phyloP scores from a whole-genome alignment of 2,888 invertebrate species.

The Drosophila helvetica region DNA sequence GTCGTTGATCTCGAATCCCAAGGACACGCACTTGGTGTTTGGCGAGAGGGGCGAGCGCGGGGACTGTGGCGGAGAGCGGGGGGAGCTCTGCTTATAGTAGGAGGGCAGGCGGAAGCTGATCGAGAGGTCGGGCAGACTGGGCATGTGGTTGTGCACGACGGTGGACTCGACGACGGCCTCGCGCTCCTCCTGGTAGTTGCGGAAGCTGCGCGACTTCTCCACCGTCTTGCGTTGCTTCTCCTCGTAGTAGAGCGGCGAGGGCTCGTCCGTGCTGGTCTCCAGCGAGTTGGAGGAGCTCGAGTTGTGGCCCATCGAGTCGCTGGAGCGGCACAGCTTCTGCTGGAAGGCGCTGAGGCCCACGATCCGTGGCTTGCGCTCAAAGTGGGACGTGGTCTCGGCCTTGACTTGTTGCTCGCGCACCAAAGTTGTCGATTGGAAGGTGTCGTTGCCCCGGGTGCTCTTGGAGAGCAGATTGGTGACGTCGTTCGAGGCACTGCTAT shows the following conservation, averaged over 20 bases:
- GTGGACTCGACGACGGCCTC: constrained; percentile 13
- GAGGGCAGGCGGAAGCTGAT: constrained; percentile 74
- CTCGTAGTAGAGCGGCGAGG: constrained; percentile 67
- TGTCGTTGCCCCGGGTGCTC: constrained; percentile 68
- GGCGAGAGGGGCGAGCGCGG: constrained; percentile 57
- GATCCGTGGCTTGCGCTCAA: constrained; percentile 84
- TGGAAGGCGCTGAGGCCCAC: constrained; percentile 85
- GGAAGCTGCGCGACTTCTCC: constrained; percentile 90
- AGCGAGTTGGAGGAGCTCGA: constrained; percentile 71
- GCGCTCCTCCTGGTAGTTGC: constrained; percentile 85
- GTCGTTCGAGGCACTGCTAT: constrained; percentile 21
- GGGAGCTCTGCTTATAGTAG: constrained; percentile 54
- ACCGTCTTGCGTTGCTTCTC: constrained; percentile 85
- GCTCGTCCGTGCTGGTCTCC: constrained; percentile 80
- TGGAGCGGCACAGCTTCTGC: constrained; percentile 85
- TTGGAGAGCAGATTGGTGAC: constrained; percentile 66
- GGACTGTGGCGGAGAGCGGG: constrained; percentile 42
- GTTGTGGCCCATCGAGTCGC: constrained; percentile 78
- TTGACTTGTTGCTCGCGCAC: constrained; percentile 74
- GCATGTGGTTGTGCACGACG: constrained; percentile 78
- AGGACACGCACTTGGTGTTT: constrained; percentile 68
- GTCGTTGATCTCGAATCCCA: constrained; percentile 83
- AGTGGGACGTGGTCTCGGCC: constrained; percentile 65
- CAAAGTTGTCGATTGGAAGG: constrained; percentile 81
- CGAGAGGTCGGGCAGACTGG: constrained; percentile 82